Base-by-base conservation (phyloP, 2,888 invertebrate species). In the Mesochorus sp. region DNA sequence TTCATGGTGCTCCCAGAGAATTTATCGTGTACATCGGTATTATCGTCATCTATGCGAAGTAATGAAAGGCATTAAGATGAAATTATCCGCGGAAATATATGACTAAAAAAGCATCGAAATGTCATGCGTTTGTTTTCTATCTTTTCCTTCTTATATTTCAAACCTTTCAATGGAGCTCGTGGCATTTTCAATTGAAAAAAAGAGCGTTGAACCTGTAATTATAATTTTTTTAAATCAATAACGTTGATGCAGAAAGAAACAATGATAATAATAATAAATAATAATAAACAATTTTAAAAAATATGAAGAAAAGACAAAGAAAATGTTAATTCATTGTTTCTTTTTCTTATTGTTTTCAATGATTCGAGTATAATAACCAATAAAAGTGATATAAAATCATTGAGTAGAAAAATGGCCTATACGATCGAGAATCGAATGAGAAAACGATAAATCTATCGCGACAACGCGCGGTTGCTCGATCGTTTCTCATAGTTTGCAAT, bases 1-100 rank as follows among this genome's bases (percentile, higher is more conserved):
- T 88, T 88, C 88, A 88, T 88, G 88, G 88, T 85, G 83, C 82
- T 86, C 83, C n/a, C n/a, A 70, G 82, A 76, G 64, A 79, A 76
- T 81, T 84, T 81, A 83, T 80, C 72, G 76, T 77, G 61, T 64
- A 64, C 10, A 24, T 31, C 44, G 67, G 71, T 79, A 76, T 75
- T 80, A 80, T 77, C 80, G 76, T 79, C n/a, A n/a, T 79, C 70
- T 73, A 76, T 71, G 64, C 57, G 4, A 19, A 14, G 17, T 34
- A 67, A 39, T 34, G 61, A 61, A 61, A 57, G 19, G 4, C 24
- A 64, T 57, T 19, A 19, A 5, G n/a, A 26, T 19, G 14, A 39
- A 24, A 51, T 26, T 57, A 59, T 37, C 37, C 8, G 51, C 37
- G 12, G 19, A 1, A 17, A 57, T 17, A 47, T 1, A n/a, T n/a